phyloP scores from a whole-genome alignment of 2,113 vertebrate species.

The Polyodon spathula region DNA sequence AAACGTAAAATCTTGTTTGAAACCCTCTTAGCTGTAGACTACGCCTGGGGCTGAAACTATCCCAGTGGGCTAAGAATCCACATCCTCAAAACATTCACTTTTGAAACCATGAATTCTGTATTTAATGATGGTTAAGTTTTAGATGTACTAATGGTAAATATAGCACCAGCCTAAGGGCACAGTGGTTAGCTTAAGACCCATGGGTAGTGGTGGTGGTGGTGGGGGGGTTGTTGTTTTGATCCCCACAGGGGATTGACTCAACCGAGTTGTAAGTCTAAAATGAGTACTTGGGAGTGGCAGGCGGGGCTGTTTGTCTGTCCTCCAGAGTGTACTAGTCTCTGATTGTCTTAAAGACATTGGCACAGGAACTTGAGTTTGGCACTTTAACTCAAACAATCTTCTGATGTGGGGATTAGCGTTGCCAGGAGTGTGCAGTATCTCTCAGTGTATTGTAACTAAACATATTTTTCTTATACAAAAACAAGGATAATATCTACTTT shows the following conservation, averaged over 20 bases:
- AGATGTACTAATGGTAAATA: slow-evolving; percentile 14
- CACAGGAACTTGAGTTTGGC: slow-evolving; percentile 2
- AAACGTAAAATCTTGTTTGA: no score
- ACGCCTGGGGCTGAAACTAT: not conserved
- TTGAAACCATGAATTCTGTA: slow-evolving; percentile 22
- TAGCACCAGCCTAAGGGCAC: slow-evolving; percentile 12
- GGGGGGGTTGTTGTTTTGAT: not conserved
- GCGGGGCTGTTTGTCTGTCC: slow-evolving; percentile 10
- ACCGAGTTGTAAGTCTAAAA: slow-evolving; percentile 16
- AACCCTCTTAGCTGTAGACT: not conserved
- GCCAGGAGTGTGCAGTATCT: slow-evolving; percentile 3
- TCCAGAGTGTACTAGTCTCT: slow-evolving; percentile 4
- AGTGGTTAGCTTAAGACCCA: slow-evolving; percentile 7
- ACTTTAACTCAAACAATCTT: not conserved
- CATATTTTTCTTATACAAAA: no score
- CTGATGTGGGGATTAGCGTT: not conserved
- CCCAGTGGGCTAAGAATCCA: slow-evolving; percentile 7
- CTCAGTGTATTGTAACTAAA: no score
- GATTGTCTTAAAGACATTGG: not conserved
- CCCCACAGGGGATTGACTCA: not conserved
- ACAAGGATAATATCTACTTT: no score
- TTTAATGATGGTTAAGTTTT: slow-evolving; percentile 29
- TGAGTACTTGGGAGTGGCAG: slow-evolving; percentile 5
- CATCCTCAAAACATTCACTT: slow-evolving; percentile 7
- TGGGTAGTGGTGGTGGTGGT: not conserved